These are phyloP conservation scores for Platyrinchus mystaceus DNA, from an alignment of 2,797 vertebrate species.

Conservation along the genomic window DNA sequence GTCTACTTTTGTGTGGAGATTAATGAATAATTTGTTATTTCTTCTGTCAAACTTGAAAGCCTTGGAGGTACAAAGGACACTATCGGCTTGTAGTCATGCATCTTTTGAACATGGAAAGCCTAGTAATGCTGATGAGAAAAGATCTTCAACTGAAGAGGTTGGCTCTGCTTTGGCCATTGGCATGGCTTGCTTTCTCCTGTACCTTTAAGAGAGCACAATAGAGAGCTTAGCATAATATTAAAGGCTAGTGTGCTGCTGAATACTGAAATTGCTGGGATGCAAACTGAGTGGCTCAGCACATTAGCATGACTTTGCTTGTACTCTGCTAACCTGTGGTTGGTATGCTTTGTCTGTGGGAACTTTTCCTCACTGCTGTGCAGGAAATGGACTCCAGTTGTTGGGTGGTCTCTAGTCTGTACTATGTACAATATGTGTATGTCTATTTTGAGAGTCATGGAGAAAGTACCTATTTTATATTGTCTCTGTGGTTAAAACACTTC, in stretches of 20 bases:
- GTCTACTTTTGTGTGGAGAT: neutral
- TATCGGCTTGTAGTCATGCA: neutral
- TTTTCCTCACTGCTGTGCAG: neutral
- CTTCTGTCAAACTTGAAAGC: neutral
- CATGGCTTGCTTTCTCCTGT: neutral
- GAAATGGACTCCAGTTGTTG: neutral
- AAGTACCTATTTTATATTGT: neutral
- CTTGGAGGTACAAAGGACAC: neutral
- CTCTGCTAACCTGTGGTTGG: rapidly evolving
- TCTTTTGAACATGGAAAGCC: neutral
- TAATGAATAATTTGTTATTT: neutral
- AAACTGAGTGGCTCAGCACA: neutral
- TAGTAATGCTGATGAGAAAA: neutral
- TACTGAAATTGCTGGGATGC: neutral
- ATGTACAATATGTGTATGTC: rapidly evolving
- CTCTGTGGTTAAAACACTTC: neutral
- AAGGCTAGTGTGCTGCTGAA: neutral
- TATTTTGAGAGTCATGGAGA: neutral
- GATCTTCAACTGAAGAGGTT: neutral
- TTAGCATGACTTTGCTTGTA: neutral
- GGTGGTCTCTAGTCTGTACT: neutral
- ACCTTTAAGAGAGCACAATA: neutral
- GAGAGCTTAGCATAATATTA: neutral
- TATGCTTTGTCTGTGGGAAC: rapidly evolving
- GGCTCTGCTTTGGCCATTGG: neutral